These are phyloP conservation scores for Drosophila cognata DNA, from an alignment of 2,888 invertebrate genomes.

Conservation along the genomic window DNA sequence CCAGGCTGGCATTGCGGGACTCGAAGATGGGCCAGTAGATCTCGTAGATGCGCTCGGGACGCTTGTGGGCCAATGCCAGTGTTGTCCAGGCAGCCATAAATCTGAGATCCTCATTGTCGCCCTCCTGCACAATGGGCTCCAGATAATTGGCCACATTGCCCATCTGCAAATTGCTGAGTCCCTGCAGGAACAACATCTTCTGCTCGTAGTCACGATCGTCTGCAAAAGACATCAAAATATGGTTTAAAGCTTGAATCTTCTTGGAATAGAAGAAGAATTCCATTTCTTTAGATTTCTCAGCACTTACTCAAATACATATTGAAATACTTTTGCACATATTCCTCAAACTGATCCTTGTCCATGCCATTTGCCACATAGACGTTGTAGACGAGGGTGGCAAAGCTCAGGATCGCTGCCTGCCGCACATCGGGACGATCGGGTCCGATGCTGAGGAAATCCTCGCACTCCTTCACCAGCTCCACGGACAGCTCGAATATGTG, in stretches of 20 bases:
- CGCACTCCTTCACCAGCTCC: slow-evolving; percentile 86
- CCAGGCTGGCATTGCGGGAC: slow-evolving; percentile 88
- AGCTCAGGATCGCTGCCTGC: slow-evolving; percentile 89
- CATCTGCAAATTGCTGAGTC: slow-evolving; percentile 88
- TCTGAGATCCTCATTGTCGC: slow-evolving; percentile 85
- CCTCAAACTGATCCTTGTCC: slow-evolving; percentile 89
- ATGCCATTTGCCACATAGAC: slow-evolving; percentile 86
- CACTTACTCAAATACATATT: slow-evolving; percentile 89
- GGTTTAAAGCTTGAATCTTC: too few relatives aligned
- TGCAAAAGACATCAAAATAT: slow-evolving; percentile 72
- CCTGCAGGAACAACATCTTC: slow-evolving; percentile 90
- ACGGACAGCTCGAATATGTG: slow-evolving; percentile 88
- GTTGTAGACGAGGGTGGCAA: slow-evolving; percentile 89
- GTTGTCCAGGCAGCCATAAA: slow-evolving; percentile 90
- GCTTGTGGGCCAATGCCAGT: slow-evolving; percentile 85
- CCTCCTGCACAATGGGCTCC: slow-evolving; percentile 86
- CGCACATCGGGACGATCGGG: slow-evolving; percentile 86
- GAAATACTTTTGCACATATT: slow-evolving; percentile 89
- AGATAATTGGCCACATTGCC: slow-evolving; percentile 86
- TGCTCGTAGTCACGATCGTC: slow-evolving; percentile 89
- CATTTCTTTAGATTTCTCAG: neutral
- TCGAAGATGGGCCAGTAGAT: slow-evolving; percentile 89
- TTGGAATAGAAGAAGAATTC: neutral
- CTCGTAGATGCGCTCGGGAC: slow-evolving; percentile 87
- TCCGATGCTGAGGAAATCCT: slow-evolving; percentile 85